A percentile compares a stretch with the other conserved stretches of the same genome.
Conservation (phyloP, 2,888 invertebrate species). For the Hydrotaea diabolus region DNA sequence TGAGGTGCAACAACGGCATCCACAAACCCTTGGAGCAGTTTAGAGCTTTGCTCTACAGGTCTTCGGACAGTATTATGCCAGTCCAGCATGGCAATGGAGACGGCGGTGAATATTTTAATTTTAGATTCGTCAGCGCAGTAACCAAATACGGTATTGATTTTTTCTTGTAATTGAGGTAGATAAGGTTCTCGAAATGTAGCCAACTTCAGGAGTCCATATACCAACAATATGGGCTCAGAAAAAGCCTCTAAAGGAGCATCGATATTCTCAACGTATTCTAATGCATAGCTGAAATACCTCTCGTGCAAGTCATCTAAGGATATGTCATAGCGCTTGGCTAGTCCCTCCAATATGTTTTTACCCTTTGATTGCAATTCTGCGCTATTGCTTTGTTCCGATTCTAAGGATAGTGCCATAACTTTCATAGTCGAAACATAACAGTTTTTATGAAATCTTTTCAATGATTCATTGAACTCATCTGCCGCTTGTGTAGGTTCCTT, state of each 20-base stretch:
- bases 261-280: conserved; percentile 75
- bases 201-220: conserved; percentile 76
- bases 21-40: conserved; percentile 72
- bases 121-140: conserved; percentile 76
- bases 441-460: conserved; percentile 67
- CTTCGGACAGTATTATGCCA: conserved; percentile 74
- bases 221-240: conserved; percentile 77
- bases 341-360: conserved; percentile 69
- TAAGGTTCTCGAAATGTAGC: conserved; percentile 74
- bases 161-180: conserved; percentile 72
- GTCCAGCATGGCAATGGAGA: conserved; percentile 76
- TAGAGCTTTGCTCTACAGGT: conserved; percentile 69
- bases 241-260: conserved; percentile 76
- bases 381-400: conserved; percentile 59
- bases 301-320: conserved; percentile 73
- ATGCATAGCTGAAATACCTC: conserved; percentile 72
- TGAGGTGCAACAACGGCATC: conserved; percentile 74
- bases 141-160: conserved; percentile 74
- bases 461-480: neutral
- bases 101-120: conserved; percentile 77
- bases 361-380: conserved; percentile 67
- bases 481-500: conserved; percentile 39
- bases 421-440: conserved; percentile 77
- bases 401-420: conserved; percentile 75
- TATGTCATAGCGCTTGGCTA: conserved; percentile 68